Conservation (phyloP, 2,888 invertebrate species). For the Allolobophora icterica region DNA sequence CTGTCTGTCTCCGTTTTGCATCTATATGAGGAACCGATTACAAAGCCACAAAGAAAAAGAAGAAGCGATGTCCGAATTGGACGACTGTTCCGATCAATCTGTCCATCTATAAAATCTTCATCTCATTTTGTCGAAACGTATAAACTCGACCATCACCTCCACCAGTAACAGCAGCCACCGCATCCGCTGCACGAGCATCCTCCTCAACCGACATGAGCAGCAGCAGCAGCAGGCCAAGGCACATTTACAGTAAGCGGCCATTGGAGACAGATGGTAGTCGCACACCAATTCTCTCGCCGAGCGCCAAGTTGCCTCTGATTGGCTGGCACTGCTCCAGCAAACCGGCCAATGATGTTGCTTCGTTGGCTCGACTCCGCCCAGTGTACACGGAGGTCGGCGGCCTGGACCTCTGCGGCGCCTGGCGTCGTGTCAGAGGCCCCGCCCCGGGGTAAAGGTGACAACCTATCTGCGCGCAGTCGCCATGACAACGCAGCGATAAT, state of each 20-base stretch:
- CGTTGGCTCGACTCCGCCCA: background rate
- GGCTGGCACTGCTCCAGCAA: background rate
- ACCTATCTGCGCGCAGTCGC: constrained; percentile 29
- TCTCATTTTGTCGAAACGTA: constrained; percentile 5
- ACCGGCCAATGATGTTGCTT: background rate
- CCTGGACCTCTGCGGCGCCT: background rate
- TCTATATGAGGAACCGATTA: background rate
- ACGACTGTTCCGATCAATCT: background rate
- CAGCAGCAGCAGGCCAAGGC: background rate
- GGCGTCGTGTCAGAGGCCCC: constrained; percentile 14
- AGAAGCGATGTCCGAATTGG: background rate
- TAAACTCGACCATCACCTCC: background rate
- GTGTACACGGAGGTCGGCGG: background rate
- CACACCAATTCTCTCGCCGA: constrained; percentile 4
- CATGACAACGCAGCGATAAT: constrained; percentile 28
- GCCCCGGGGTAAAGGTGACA: constrained; percentile 32
- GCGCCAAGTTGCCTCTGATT: background rate
- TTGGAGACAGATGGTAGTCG: constrained; percentile 10
- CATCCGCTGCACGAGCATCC: background rate
- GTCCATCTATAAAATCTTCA: constrained; percentile 17
- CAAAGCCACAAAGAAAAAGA: background rate
- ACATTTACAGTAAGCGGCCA: constrained; percentile 1
- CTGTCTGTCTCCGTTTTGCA: background rate
- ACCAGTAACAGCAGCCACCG: background rate
- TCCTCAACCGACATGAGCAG: background rate